Conservation (phyloP, 2,888 invertebrate species). For the Lithophane ornitopus region DNA sequence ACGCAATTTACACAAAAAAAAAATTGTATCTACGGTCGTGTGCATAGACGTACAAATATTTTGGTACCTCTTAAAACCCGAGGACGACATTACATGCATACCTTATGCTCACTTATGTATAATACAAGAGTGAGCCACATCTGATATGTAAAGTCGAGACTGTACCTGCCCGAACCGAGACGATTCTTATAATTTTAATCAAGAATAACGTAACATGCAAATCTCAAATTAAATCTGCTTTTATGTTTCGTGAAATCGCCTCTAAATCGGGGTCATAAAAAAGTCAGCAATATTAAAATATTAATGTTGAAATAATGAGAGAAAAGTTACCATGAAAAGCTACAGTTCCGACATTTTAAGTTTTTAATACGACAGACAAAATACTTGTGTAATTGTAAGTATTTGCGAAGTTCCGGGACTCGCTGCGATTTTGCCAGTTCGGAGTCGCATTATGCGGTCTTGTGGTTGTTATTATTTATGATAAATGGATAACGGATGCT, state of each 20-base stretch:
- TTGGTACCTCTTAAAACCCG: not conserved
- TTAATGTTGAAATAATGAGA: conserved; percentile 29
- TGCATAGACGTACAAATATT: conserved; percentile 11
- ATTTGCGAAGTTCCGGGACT: conserved; percentile 9
- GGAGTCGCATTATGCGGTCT: conserved; percentile 10
- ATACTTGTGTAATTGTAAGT: conserved; percentile 21
- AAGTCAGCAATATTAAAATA: conserved; percentile 44
- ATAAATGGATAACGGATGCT: conserved; percentile 27
- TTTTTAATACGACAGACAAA: conserved; percentile 18
- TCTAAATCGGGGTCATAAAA: conserved; percentile 43
- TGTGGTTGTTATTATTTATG: not conserved
- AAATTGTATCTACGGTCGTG: not conserved
- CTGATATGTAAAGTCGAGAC: conserved; percentile 29
- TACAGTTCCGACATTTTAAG: conserved; percentile 17
- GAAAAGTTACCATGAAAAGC: conserved; percentile 13
- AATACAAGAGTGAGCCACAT: conserved; percentile 23
- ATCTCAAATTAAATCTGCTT: conserved; percentile 58
- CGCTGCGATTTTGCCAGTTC: not conserved
- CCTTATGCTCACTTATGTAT: conserved; percentile 25
- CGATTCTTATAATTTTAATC: conserved; percentile 47
- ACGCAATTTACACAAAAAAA: not conserved
- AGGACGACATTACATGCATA: conserved; percentile 13
- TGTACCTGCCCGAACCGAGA: conserved; percentile 4
- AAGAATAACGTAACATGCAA: conserved; percentile 46
- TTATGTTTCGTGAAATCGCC: conserved; percentile 42